These are phyloP conservation scores for Pheosia tremula DNA, from an alignment of 2,888 invertebrate genomes.

Conservation along the genomic window DNA sequence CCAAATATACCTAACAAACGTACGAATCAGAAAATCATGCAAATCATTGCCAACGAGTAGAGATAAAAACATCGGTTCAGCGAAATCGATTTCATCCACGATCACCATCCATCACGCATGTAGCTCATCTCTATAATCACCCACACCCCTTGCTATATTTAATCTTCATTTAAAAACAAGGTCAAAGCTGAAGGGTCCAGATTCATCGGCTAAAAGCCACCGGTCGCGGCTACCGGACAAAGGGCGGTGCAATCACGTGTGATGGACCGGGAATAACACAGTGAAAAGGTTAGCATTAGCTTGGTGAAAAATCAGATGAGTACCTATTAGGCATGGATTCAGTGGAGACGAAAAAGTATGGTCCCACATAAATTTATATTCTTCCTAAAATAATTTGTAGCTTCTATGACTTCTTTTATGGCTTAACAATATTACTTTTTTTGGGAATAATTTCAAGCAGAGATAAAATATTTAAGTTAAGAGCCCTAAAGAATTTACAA, in stretches of 20 bases:
- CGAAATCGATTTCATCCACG: constrained; percentile 25
- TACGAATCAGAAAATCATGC: not conserved
- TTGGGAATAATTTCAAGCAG: too few relatives aligned
- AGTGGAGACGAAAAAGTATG: too few relatives aligned
- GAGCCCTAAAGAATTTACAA: too few relatives aligned
- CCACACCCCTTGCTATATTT: constrained; percentile 18
- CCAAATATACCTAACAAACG: too few relatives aligned
- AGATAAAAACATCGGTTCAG: constrained; percentile 5
- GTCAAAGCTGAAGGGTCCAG: constrained; percentile 24
- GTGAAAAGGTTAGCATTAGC: not conserved
- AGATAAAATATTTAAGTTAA: too few relatives aligned
- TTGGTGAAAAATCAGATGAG: not conserved
- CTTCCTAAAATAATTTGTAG: too few relatives aligned
- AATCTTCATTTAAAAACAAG: constrained; percentile 39
- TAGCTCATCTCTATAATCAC: constrained; percentile 27
- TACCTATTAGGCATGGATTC: too few relatives aligned
- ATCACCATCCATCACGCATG: constrained; percentile 37
- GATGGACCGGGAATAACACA: constrained; percentile 25
- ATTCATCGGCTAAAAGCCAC: constrained; percentile 27
- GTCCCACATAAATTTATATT: too few relatives aligned
- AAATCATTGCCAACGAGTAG: not conserved
- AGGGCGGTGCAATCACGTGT: constrained; percentile 17
- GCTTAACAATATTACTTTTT: too few relatives aligned
- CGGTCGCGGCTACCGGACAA: constrained; percentile 15
- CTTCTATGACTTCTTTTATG: too few relatives aligned